Conservation (phyloP, 2,888 invertebrate species). For the Pediacus dermestoides region DNA sequence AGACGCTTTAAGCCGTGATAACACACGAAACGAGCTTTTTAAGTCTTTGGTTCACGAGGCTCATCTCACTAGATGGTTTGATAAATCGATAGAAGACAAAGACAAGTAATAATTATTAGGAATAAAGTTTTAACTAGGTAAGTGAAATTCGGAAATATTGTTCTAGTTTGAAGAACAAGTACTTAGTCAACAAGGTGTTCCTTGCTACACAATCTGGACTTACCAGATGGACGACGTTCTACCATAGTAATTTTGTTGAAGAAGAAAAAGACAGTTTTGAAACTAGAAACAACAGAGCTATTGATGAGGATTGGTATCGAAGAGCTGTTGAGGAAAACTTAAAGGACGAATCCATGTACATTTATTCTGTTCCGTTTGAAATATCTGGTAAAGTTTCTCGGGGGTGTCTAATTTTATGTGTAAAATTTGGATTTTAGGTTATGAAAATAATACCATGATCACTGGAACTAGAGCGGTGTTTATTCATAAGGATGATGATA, state of each 20-base stretch:
- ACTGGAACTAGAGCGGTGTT: slow-evolving; percentile 84
- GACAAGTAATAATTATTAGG: too few relatives aligned
- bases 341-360: slow-evolving; percentile 71
- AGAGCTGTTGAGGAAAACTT: slow-evolving; percentile 82
- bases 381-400: slow-evolving; percentile 49
- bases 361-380: slow-evolving; percentile 73
- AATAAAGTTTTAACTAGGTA: too few relatives aligned
- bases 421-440: slow-evolving; percentile 28
- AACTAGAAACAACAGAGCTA: slow-evolving; percentile 61
- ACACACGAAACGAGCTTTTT: slow-evolving; percentile 14
- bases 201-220: slow-evolving; percentile 86
- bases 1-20: slow-evolving; percentile 19
- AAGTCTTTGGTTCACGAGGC: slow-evolving; percentile 39
- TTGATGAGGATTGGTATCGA: slow-evolving; percentile 86
- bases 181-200: slow-evolving; percentile 57
- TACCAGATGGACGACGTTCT: slow-evolving; percentile 69
- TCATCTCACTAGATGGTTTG: slow-evolving; percentile 40
- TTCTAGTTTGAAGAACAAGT: slow-evolving; percentile 28
- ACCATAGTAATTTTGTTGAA: slow-evolving; percentile 27
- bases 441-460: slow-evolving; percentile 61
- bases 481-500: slow-evolving; percentile 52
- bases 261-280: slow-evolving; percentile 51
- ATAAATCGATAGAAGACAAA: slow-evolving; percentile 27
- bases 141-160: too few relatives aligned
- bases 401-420: slow-evolving; percentile 1